These are phyloP conservation scores for Sarcophaga bullata DNA, from an alignment of 1,140 invertebrate species.

Conservation along the genomic window DNA sequence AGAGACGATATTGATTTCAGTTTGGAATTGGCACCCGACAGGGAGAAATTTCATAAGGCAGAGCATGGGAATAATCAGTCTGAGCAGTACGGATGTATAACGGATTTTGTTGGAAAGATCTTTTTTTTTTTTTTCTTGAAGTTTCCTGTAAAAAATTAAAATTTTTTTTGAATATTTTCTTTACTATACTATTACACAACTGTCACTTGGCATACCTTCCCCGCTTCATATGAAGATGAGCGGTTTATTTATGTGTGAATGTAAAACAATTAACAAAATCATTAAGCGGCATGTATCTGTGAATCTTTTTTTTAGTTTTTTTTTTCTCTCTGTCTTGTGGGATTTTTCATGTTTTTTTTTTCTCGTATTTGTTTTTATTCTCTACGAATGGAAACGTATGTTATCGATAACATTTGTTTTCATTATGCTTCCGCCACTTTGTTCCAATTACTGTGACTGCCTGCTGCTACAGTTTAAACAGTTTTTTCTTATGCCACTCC, in stretches of 20 bases:
- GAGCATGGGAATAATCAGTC: too few species aligned
- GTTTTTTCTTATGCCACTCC: neutral
- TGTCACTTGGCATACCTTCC: neutral
- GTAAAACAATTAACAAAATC: slow-evolving; percentile 13
- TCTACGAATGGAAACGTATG: neutral
- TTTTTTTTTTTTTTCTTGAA: too few species aligned
- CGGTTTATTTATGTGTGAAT: neutral
- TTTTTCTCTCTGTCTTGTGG: too few species aligned
- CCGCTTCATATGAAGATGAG: neutral
- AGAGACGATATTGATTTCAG: too few species aligned
- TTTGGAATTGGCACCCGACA: too few species aligned
- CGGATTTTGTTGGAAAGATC: too few species aligned
- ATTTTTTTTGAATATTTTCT: too few species aligned
- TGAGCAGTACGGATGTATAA: too few species aligned
- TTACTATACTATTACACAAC: neutral
- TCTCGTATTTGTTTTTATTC: neutral
- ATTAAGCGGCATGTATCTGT: neutral
- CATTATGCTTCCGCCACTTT: slow-evolving; percentile 15
- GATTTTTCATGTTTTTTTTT: too few species aligned
- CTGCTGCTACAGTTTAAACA: neutral
- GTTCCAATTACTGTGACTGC: neutral
- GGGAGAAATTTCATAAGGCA: too few species aligned
- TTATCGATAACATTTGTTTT: neutral
- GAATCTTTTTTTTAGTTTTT: neutral
- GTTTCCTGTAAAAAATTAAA: too few species aligned